Conservation (phyloP, 2,113 vertebrate species). For the Stigmatopora nigra region DNA sequence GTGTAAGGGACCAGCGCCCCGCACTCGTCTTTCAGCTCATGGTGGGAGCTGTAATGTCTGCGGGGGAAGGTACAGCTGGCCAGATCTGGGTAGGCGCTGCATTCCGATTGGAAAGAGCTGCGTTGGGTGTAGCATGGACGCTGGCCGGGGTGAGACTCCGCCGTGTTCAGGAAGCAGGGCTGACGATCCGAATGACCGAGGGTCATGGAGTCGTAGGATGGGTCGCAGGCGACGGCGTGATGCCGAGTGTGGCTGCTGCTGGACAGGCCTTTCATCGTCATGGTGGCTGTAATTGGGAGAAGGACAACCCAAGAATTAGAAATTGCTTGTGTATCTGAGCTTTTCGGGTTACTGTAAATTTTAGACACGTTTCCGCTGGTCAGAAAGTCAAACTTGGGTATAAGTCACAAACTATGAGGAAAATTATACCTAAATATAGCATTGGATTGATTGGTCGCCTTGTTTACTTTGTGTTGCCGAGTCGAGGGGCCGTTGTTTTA, state of each 20-base stretch:
- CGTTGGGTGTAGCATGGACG: slow-evolving; percentile 67
- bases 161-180: slow-evolving; percentile 81
- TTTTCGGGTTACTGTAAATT: not conserved
- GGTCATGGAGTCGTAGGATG: slow-evolving; percentile 74
- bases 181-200: slow-evolving; percentile 77
- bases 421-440: slow-evolving; percentile 55
- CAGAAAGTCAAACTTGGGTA: too few relatives aligned
- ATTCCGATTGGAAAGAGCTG: slow-evolving; percentile 77
- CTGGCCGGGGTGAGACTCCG: slow-evolving; percentile 75
- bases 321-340: slow-evolving; percentile 21
- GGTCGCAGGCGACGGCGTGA: slow-evolving; percentile 85
- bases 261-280: slow-evolving; percentile 93
- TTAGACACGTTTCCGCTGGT: too few relatives aligned
- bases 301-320: slow-evolving; percentile 49
- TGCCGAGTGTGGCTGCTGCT: slow-evolving; percentile 87
- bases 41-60: slow-evolving; percentile 90
- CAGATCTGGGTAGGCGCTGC: slow-evolving; percentile 82
- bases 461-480: slow-evolving; percentile 33
- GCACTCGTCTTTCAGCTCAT: slow-evolving; percentile 75
- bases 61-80: slow-evolving; percentile 95
- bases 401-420: slow-evolving; percentile 22
- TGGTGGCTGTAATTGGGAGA: slow-evolving; percentile 29
- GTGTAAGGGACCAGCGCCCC: slow-evolving; percentile 80
- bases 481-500: slow-evolving; percentile 12
- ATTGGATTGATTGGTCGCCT: slow-evolving; percentile 34